Evolutionary conservation across 1,140 invertebrate species (phyloP).

Genomic region (Platorchestia sp.): DNA sequence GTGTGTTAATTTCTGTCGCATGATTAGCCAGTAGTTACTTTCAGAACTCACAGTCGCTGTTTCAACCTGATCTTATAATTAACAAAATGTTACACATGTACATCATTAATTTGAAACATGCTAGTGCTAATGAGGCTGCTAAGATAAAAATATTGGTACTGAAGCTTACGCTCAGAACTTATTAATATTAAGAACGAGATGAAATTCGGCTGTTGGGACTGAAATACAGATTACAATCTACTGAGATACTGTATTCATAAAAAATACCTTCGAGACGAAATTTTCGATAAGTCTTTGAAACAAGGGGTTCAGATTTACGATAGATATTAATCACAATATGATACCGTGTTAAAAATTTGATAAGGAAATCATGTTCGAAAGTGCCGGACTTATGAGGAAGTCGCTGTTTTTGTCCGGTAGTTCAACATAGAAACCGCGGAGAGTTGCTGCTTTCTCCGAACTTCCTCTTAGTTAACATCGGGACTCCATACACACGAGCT

Average conservation of each 20-base stretch:
- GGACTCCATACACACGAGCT: neutral
- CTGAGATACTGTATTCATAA: neutral
- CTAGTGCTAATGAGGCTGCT: no score
- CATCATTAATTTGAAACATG: neutral
- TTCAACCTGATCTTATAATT: no score
- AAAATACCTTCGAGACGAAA: neutral
- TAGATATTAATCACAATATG: neutral
- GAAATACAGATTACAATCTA: neutral
- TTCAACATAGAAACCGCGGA: neutral
- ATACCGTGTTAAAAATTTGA: neutral
- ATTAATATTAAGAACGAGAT: neutral
- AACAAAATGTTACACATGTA: neutral
- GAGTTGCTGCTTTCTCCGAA: neutral
- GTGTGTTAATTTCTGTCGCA: no score
- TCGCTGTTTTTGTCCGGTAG: neutral
- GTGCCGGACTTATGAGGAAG: neutral
- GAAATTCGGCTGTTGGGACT: neutral
- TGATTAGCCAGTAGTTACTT: no score
- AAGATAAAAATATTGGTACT: neutral
- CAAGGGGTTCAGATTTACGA: neutral
- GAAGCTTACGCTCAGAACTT: neutral
- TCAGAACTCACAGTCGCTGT: no score
- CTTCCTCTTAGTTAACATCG: neutral
- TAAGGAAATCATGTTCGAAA: neutral
- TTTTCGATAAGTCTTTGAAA: neutral